phyloP scores from a whole-genome alignment of 2,797 vertebrate species.

The Taenioides sp. region DNA sequence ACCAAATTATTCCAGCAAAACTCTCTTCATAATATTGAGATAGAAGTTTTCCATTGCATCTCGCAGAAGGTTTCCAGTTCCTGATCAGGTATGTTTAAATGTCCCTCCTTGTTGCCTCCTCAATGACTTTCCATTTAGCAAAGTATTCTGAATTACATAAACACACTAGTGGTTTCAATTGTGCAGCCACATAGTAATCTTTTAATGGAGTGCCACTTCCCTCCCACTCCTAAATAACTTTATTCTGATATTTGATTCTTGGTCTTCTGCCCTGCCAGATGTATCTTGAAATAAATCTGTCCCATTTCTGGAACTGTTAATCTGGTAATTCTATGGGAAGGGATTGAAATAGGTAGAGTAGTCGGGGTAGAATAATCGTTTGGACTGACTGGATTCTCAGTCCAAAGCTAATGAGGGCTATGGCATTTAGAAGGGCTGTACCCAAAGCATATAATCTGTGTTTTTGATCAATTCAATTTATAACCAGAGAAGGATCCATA shows the following conservation, averaged over 20 bases:
- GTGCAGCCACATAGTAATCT: constrained; percentile 11
- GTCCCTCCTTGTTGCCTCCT: background rate
- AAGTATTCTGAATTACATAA: background rate
- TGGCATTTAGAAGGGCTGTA: background rate
- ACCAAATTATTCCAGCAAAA: no score
- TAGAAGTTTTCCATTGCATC: no score
- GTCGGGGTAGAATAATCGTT: background rate
- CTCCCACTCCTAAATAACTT: background rate
- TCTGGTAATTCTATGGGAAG: no score
- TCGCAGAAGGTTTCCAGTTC: no score
- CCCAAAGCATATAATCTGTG: background rate
- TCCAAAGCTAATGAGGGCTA: background rate
- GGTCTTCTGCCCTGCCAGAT: no score
- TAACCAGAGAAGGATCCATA: background rate
- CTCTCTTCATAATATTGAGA: no score
- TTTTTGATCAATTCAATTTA: constrained; percentile 10
- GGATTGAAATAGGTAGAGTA: background rate
- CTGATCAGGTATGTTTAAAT: no score
- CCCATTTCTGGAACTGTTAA: no score
- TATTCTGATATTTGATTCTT: background rate
- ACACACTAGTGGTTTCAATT: no score
- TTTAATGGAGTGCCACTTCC: background rate
- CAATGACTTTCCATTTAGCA: background rate
- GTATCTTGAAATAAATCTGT: no score
- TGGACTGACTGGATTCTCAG: background rate